Base-by-base conservation (phyloP, 2,888 invertebrate genomes). In the Tolmerus cingulatus region DNA sequence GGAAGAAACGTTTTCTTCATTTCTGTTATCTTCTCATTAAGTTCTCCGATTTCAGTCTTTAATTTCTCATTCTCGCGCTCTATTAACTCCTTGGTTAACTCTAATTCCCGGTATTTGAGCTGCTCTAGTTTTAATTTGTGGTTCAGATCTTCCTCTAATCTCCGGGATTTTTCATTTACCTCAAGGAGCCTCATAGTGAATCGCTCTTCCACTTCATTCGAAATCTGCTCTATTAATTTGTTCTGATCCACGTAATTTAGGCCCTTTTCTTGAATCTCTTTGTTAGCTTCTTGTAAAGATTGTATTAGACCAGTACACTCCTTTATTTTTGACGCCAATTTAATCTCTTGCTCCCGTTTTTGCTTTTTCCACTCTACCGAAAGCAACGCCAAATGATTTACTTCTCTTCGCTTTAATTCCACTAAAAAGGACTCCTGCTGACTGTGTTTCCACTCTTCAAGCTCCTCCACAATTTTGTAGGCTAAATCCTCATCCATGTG, bases 361-460 rank as follows among this genome's bases (percentile, higher is more conserved):
- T 94, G 94, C 87, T 93, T 93, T 9, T 93, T 92, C 95, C 95
- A 95, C 89, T 95, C 95, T n/a, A 92, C 92, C 0, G 94, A 93
- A 16, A 95, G 90, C 0, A 94, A 90, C 0, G 93, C 92, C 5
- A 94, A 90, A 90, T 95, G 94, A 87, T 93, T 93, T 27, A 93
- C 93, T 90, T 95, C 95, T 90, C 95, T 95, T 86, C 93, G 93
- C 90, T 94, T 94, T 16, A 95, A 90, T 93, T 95, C 95, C 74
- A 92, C 91, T 90, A 94, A 93, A 90, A 95, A 96, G 8, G 94
- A 90, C 88, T 94, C 93, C 90, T 95, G 95, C 90, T 96, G 95
- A 37, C 94, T 93, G 88, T 95, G 94, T 90, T 96, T 96, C 96
- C 96, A 97, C 34, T 94, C 94, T 90, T 96, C 95, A 1, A 97